Percentiles rank a stretch among this genome's conserved stretches.
These are phyloP conservation scores for Mesopsocus fuscifrons DNA, from an alignment of 2,888 invertebrate genomes.

Conservation along the genomic window DNA sequence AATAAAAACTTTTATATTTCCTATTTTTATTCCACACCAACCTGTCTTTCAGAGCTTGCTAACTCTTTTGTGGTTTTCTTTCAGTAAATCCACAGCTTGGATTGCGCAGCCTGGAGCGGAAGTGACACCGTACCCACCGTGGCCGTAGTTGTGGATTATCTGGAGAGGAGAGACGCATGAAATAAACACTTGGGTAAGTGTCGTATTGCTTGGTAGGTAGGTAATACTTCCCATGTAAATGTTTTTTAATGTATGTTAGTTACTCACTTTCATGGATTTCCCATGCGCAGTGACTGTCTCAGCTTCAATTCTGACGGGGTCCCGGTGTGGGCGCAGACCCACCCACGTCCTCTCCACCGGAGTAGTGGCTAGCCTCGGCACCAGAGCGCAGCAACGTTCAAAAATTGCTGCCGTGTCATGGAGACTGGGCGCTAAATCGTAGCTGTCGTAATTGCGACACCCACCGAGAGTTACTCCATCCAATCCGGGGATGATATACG, in stretches of 20 bases:
- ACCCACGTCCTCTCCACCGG: conserved; percentile 43
- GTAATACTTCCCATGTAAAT: too few relatives aligned
- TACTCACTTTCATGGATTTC: conserved; percentile 18
- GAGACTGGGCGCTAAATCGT: conserved; percentile 40
- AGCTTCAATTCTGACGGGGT: conserved; percentile 48
- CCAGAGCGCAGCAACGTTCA: conserved; percentile 52
- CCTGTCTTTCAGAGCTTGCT: conserved; percentile 4
- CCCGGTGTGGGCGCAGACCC: conserved; percentile 68
- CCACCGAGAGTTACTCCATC: conserved; percentile 66
- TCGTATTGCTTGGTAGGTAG: too few relatives aligned
- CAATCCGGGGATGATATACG: conserved; percentile 66
- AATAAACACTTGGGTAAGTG: too few relatives aligned
- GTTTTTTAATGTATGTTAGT: too few relatives aligned
- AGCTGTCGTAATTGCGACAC: conserved; percentile 63
- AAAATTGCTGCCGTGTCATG: conserved; percentile 58
- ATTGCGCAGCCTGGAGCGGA: conserved; percentile 73
- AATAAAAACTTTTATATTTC: too few relatives aligned
- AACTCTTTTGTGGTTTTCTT: conserved; percentile 24
- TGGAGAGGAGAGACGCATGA: too few relatives aligned
- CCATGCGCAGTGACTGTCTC: conserved; percentile 29
- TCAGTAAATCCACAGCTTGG: conserved; percentile 49
- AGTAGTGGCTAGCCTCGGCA: conserved; percentile 41
- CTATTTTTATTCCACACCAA: too few relatives aligned
- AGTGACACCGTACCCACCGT: conserved; percentile 84
- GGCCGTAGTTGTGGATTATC: conserved; percentile 87